These are phyloP conservation scores for Laothoe populi DNA, from an alignment of 2,888 invertebrate species.

Conservation along the genomic window DNA sequence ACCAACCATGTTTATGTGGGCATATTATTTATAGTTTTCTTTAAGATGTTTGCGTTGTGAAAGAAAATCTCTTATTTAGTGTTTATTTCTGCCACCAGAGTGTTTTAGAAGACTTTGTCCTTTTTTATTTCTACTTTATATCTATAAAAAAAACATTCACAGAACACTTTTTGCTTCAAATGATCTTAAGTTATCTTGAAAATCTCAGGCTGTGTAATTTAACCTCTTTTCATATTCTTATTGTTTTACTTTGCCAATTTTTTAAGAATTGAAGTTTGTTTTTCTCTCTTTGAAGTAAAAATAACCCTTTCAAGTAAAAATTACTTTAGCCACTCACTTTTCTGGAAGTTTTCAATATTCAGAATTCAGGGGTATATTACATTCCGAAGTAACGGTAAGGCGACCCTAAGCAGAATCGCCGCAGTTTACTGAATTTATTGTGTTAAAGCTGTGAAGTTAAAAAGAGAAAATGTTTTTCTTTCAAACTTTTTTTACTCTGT, in stretches of 20 bases:
- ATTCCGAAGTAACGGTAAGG: constrained; percentile 36
- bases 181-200: neutral
- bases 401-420: constrained; percentile 7
- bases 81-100: too few species aligned
- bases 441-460: constrained; percentile 14
- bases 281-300: constrained; percentile 19
- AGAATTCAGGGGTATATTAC: constrained; percentile 41
- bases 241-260: neutral
- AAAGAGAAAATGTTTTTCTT: constrained; percentile 6
- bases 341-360: constrained; percentile 34
- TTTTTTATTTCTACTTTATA: too few species aligned
- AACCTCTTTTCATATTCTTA: neutral
- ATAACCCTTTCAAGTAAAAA: constrained; percentile 21
- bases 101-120: too few species aligned
- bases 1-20: constrained; percentile 52
- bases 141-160: too few species aligned
- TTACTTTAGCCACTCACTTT: constrained; percentile 22
- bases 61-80: neutral
- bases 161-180: neutral
- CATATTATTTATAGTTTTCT: constrained; percentile 55
- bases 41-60: constrained; percentile 45
- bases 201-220: neutral
- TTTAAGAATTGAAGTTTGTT: neutral
- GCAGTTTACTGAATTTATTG: constrained; percentile 20
- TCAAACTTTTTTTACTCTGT: too few species aligned